Evolutionary conservation across 92 coral and sea anemone genomes (phyloP), one percentile per base, ranked within the genome.

Genomic region (Virgularia gustaviana): DNA sequence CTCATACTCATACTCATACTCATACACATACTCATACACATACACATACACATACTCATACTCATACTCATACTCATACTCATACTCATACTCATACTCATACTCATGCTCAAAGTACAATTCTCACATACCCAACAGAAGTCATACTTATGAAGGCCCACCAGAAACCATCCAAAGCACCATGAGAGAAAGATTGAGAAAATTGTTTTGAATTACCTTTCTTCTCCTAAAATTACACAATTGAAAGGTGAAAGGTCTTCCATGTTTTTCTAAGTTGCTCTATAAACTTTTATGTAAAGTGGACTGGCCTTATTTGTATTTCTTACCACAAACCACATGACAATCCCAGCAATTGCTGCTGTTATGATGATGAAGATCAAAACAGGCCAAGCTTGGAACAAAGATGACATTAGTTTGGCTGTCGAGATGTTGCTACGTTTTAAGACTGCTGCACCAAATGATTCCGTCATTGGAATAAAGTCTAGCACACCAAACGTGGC

Each of bases 321-420:
- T 25, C 94, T 77, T 65, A 94, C 96, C 90, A 87, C 72, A 53
- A 87, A 57, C 99, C 99, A 94, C 71, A 94, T 94, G 15, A 94
- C 67, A 12, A 94, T 79, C 6, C 99, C 99, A 15, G 99, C 95
- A 7, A 87, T 56, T 2, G 91, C 47, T 4, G 99, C 99, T 7
- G 99, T 82, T 19, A 94, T 79, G 20, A 94, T 63, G 39, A 94
- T 94, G 65, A 94, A 94, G 33, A 94, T 84, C 13, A 94, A 72
- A 32, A 94, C 78, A 3, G 99, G 99, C 99, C 99, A 94, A 8
- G 94, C 96, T 55, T 86, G 84, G 35, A 94, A 77, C 22, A 94
- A 85, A 7, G 99, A 89, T 36, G 86, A 32, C 71, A 94, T 60
- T 10, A 94, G 78, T 75, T 86, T 88, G 18, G 77, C 72, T 11